phyloP scores from a whole-genome alignment of 2,888 invertebrate species.

The Melieria crassipennis region DNA sequence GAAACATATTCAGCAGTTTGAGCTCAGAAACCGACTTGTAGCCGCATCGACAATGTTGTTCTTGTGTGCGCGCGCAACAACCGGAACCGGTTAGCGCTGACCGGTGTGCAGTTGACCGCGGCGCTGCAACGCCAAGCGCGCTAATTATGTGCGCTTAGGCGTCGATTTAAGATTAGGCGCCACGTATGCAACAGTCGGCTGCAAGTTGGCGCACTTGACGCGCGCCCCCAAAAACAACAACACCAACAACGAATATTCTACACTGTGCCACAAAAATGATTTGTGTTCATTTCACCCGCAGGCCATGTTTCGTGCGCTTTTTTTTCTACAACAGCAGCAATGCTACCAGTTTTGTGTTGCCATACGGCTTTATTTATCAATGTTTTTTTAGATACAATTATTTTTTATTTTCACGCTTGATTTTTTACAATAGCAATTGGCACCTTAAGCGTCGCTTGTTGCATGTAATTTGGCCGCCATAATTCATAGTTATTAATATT shows the following conservation, averaged over 20 bases:
- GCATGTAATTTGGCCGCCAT: slow-evolving; percentile 35
- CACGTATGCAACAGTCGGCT: slow-evolving; percentile 19
- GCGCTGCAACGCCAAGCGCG: slow-evolving; percentile 10
- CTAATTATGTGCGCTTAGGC: slow-evolving; percentile 42
- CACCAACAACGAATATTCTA: background rate
- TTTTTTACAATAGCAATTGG: slow-evolving; percentile 20
- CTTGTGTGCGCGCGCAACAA: too few species aligned
- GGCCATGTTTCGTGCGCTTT: slow-evolving; percentile 17
- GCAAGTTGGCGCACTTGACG: background rate
- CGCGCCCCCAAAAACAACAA: too few species aligned
- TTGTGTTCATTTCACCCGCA: slow-evolving; percentile 39
- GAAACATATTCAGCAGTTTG: too few species aligned
- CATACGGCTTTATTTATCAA: background rate
- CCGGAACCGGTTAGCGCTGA: too few species aligned
- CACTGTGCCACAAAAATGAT: slow-evolving; percentile 40
- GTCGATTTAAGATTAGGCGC: slow-evolving; percentile 44
- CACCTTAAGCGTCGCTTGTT: slow-evolving; percentile 24
- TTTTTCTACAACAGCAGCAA: background rate
- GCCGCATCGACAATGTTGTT: too few species aligned
- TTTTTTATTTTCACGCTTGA: slow-evolving; percentile 11
- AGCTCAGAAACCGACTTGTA: too few species aligned
- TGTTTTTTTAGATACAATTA: background rate
- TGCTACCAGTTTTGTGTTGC: background rate
- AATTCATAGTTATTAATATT: slow-evolving; percentile 41
- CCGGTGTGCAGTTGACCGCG: background rate